Base-by-base conservation (phyloP, 2,797 vertebrate genomes). In the Crocidura indochinensis region DNA sequence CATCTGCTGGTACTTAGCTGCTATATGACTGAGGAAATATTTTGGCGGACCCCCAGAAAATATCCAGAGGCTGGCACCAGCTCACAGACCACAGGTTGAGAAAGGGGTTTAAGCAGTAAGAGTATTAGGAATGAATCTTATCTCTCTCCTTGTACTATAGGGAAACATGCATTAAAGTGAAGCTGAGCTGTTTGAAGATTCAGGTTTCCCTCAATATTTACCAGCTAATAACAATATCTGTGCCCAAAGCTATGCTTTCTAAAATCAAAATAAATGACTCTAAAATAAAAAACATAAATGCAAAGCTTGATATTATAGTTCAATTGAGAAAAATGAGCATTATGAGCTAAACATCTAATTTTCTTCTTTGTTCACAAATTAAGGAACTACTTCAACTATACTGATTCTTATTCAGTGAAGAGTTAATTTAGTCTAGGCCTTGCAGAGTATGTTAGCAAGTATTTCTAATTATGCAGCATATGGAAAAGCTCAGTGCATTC, bases 401-500 rank as follows among this genome's bases (percentile, higher is more conserved):
- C 26, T 72, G 44, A 56, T 27, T 84, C 20, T 81, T 76, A 53
- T 38, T 89, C 69, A 78, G 17, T 17, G 74, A 94, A 38, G 75
- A 69, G 79, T 92, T 85, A 84, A 20, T 73, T 91, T 81, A 73
- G 56, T 49, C 62, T 46, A 77, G 46, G 10, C 44, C 65, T 67
- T 29, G 3, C 64, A 68, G 29, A 71, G 73, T 69, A 69, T 27
- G 44, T 92, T 56, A 92, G 49, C 51, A 47, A 26, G 38, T 84
- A 2, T 67, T 8, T 24, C 8, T 68, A 87, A 93, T 90, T 92
- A 64, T 4, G 20, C 1, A 88, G 65, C 94, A 92, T 93, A 92
- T 95, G 94, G 91, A 88, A 68, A 2, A 80, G 31, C 60, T 92
- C 72, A 90, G 91, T 69, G 77, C 79, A 77, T 84, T 84, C 75